Conservation (phyloP, 2,888 invertebrate species). For the Tetragnatha montana region DNA sequence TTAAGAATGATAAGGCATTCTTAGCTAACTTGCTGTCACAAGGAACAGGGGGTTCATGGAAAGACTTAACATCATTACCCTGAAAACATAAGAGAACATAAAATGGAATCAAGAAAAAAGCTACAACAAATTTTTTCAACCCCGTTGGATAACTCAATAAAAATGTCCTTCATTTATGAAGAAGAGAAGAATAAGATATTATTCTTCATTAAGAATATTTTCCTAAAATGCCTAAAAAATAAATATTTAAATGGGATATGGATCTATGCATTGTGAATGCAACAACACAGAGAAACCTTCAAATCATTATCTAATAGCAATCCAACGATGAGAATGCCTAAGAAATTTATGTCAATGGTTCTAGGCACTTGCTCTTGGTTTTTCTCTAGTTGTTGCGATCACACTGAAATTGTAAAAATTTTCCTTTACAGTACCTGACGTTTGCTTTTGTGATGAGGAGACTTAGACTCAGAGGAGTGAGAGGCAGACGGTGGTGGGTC, state of each 20-base stretch:
- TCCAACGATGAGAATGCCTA: background rate
- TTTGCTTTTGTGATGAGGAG: background rate
- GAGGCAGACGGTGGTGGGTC: conserved; percentile 74
- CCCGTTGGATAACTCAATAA: background rate
- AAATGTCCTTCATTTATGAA: background rate
- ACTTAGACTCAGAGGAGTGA: conserved; percentile 52
- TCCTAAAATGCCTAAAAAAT: background rate
- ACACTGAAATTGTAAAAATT: too few relatives aligned
- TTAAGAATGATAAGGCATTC: conserved; percentile 80
- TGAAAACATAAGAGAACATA: conserved; percentile 73
- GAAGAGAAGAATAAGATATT: too few relatives aligned
- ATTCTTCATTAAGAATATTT: background rate
- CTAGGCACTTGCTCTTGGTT: too few relatives aligned
- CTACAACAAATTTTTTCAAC: background rate
- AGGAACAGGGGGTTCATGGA: conserved; percentile 81
- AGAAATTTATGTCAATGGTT: too few relatives aligned
- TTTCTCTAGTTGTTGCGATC: too few relatives aligned
- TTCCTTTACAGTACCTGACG: background rate
- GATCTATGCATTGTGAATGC: too few relatives aligned
- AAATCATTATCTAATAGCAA: background rate
- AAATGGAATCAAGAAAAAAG: background rate
- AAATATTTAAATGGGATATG: too few relatives aligned
- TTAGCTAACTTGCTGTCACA: conserved; percentile 80
- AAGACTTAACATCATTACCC: conserved; percentile 80
- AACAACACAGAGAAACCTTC: too few relatives aligned